These are phyloP conservation scores for Leptonema lineaticorne DNA, from an alignment of 1,140 invertebrate species.

Conservation along the genomic window DNA sequence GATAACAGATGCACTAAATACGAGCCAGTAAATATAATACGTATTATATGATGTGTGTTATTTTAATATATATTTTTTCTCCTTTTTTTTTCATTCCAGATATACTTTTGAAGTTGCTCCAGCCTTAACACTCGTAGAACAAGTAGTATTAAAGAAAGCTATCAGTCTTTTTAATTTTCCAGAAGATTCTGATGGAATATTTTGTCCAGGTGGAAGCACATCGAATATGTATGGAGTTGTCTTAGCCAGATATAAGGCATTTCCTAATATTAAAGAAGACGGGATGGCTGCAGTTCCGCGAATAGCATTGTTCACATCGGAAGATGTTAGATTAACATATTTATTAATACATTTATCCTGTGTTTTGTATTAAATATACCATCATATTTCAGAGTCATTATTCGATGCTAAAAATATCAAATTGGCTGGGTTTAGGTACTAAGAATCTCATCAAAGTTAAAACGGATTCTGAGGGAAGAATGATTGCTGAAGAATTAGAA, in stretches of 20 bases:
- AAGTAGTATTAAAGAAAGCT: slow-evolving; percentile 63
- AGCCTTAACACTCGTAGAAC: slow-evolving; percentile 71
- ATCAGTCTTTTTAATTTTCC: slow-evolving; percentile 67
- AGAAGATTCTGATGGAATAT: slow-evolving; percentile 67
- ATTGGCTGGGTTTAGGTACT: slow-evolving; percentile 80
- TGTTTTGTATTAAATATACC: not conserved
- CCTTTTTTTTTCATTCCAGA: slow-evolving; percentile 48
- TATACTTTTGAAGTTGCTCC: slow-evolving; percentile 80
- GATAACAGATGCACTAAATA: slow-evolving; percentile 75
- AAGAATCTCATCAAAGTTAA: slow-evolving; percentile 70
- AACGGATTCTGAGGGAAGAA: slow-evolving; percentile 67
- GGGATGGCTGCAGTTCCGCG: slow-evolving; percentile 63
- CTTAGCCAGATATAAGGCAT: slow-evolving; percentile 70
- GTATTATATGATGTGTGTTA: not conserved
- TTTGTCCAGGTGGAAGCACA: slow-evolving; percentile 81
- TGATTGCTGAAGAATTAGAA: slow-evolving; percentile 62
- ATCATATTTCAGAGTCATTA: slow-evolving; percentile 70
- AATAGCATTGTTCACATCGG: slow-evolving; percentile 71
- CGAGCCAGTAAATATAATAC: slow-evolving; percentile 66
- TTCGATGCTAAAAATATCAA: slow-evolving; percentile 76
- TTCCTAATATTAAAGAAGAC: slow-evolving; percentile 73
- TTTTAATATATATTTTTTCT: not conserved
- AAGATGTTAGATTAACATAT: slow-evolving; percentile 62
- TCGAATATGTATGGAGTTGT: slow-evolving; percentile 82
- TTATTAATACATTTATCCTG: not conserved